phyloP scores from a whole-genome alignment of 2,888 invertebrate genomes.

The Lysandra bellargus region DNA sequence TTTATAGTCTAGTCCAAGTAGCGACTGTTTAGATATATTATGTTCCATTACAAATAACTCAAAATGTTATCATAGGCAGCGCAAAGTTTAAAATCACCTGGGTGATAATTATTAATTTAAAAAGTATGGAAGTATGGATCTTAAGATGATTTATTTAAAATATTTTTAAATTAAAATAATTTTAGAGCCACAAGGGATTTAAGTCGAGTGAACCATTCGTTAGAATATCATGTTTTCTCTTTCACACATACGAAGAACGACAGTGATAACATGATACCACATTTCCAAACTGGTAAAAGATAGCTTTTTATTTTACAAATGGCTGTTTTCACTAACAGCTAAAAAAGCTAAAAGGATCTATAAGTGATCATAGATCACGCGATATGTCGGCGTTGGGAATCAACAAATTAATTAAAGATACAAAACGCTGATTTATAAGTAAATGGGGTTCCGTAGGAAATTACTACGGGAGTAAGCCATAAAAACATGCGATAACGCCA shows the following conservation, averaged over 20 bases:
- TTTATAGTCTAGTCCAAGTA: not conserved
- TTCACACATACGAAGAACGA: no score
- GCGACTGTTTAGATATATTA: not conserved
- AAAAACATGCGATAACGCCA: not conserved
- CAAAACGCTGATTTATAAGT: constrained; percentile 47
- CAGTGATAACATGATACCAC: no score
- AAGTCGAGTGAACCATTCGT: no score
- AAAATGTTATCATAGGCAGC: not conserved
- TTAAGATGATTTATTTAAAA: no score
- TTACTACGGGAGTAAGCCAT: not conserved
- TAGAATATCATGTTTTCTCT: no score
- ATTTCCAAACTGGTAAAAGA: not conserved
- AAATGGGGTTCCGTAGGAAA: not conserved
- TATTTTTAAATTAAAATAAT: no score
- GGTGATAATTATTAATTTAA: no score
- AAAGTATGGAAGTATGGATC: no score
- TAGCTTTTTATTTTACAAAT: not conserved
- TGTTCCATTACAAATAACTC: not conserved
- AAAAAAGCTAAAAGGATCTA: constrained; percentile 28
- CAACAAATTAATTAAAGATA: constrained; percentile 62
- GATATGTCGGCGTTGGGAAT: constrained; percentile 54
- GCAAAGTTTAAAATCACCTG: not conserved
- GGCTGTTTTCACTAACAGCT: not conserved
- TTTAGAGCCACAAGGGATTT: no score
- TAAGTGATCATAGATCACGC: constrained; percentile 58